Evolutionary conservation across 2,888 invertebrate species (phyloP), one percentile per base, ranked within the genome.

Genomic region (Acrobasis consociella): DNA sequence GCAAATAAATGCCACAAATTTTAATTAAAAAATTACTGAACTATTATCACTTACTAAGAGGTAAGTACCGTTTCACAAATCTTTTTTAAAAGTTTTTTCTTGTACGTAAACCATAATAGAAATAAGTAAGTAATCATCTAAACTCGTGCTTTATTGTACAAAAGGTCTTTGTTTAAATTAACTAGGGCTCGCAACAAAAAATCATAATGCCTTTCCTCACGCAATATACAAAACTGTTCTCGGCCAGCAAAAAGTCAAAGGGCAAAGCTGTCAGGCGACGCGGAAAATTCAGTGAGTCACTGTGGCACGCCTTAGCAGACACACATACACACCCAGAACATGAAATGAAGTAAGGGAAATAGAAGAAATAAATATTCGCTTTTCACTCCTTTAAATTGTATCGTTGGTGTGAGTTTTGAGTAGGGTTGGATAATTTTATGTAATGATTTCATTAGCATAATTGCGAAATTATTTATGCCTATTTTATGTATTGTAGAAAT

Each of bases 221-320:
- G 56, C 56, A 56, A 56, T 56, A 56, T 42, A 56, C 56, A 56
- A 56, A 56, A 56, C 46, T 46, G 46, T 56, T 56, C 42, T 56
- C 56, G 42, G 56, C 42, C 22, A 11, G 42, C 56, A 56, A 56
- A 56, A 56, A 56, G 56, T 56, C 42, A 56, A 56, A 56, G 56
- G 56, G 56, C 56, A 56, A 56, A 56, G 42, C 13, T 22, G 39
- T 10, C 42, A 17, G 22, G 17, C 42, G 42, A 56, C 42, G 56
- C n/a, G 56, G 56, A 56, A 56, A 56, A 56, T 56, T 56, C 56
- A 22, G 56, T 56, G 46, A 56, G 56, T 56, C 56, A 56, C 42
- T 42, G 55, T 42, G 56, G 56, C 56, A 42, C 56, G 56, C 56
- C 39, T 56, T 56, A 46, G 39, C 39, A 56, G 39, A 42, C n/a